Base-by-base conservation (phyloP, 2,888 invertebrate species). In the Drosophila subquinaria region DNA sequence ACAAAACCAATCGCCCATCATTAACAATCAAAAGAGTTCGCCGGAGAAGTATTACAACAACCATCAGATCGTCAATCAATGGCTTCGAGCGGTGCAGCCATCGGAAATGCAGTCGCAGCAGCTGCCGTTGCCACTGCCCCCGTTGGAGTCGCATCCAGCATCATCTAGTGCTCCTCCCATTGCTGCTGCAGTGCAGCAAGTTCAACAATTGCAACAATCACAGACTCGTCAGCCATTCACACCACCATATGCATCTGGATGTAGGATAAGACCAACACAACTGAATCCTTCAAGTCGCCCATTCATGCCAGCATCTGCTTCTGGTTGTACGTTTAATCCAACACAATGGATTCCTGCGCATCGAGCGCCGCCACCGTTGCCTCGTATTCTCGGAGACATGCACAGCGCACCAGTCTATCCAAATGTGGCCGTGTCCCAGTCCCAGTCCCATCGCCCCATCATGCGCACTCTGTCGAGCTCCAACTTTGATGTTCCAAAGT, bases 1-100 rank as follows among this genome's bases (percentile, higher is more conserved):
- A 2, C 17, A 10, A 20, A 11, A 17, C 3, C 11, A 4, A 35
- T 35, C 17, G 4, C 3, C 20, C 2, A 23, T 11, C 1, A 17
- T 51, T 20, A 20, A 15, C 51, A 13, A 20, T 36, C 35, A 51
- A 2, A 52, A 30, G 13, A 27, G 4, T n/a, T 23, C 27, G 9
- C 13, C 55, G n/a, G 27, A 35, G 30, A 50, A 15, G 0, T 15
- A 11, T 8, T 0, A n/a, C 15, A 33, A 50, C 27, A 84, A 59
- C 5, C 62, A 70, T 4, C 9, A 50, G 4, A n/a, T 55, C 5
- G 59, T 85, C 0, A 36, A 36, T n/a, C 51, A 56, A 17, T 88
- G 82, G 85, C 62, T 85, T 9, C 59, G 48, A n/a, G 61, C 63
- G 5, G 63, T 87, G 11, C 55, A 52, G 23, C 17, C 20, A 17